Evolutionary conservation across 2,113 vertebrate genomes (phyloP).

Genomic region (Indicator indicator): DNA sequence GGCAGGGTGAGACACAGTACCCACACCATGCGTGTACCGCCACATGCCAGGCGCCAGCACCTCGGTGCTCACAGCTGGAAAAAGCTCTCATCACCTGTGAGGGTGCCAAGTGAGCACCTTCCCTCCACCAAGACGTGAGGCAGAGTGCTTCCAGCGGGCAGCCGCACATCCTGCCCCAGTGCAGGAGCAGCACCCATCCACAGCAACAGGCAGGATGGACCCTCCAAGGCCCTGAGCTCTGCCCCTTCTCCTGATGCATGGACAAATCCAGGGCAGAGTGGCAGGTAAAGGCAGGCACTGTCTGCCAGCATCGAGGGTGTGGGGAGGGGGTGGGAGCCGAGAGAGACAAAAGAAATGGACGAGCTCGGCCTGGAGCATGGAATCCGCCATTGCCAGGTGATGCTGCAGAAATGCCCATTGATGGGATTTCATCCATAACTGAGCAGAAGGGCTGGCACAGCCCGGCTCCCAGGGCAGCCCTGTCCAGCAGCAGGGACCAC

Average conservation of each 20-base stretch:
- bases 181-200: not conserved
- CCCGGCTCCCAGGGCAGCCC: not conserved
- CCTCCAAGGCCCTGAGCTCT: not conserved
- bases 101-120: not conserved
- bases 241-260: accelerated
- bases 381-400: not conserved
- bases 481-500: not conserved
- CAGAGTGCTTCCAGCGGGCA: not conserved
- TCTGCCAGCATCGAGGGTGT: accelerated
- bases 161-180: not conserved
- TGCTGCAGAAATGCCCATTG: constrained; percentile 23
- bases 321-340: not conserved
- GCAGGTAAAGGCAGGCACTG: not conserved
- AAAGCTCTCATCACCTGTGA: not conserved
- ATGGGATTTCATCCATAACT: constrained; percentile 48
- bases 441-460: accelerated
- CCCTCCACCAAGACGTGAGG: not conserved
- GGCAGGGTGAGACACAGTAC: accelerated
- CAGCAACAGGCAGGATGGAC: not conserved
- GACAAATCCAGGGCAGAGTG: not conserved
- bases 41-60: not conserved
- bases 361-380: not conserved
- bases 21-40: accelerated
- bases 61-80: not conserved
- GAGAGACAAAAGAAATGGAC: constrained; percentile 25